These are phyloP conservation scores for Cotesia chilonis DNA, from an alignment of 1,140 invertebrate genomes.

Conservation along the genomic window DNA sequence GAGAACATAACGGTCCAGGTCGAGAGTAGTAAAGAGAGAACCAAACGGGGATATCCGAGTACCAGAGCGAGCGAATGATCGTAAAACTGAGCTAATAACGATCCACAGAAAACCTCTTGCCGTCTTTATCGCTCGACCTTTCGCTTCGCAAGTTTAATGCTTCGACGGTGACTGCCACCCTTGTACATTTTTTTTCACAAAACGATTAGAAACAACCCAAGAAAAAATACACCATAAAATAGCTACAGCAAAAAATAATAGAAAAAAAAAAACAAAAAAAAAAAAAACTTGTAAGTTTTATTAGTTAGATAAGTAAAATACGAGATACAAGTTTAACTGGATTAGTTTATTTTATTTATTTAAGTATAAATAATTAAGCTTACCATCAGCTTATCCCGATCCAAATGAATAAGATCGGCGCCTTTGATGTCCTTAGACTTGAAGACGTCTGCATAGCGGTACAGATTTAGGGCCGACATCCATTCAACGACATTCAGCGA, in stretches of 20 bases:
- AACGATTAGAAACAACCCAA: neutral
- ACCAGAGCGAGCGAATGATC: constrained; percentile 16
- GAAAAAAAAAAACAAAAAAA: neutral
- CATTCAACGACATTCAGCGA: constrained; percentile 77
- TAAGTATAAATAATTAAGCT: constrained; percentile 49
- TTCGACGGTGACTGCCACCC: constrained; percentile 11
- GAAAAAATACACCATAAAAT: neutral
- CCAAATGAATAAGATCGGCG: constrained; percentile 72
- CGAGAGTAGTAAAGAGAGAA: neutral
- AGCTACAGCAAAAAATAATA: neutral
- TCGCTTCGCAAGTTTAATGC: constrained; percentile 27
- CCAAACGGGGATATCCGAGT: neutral
- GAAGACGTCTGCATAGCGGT: constrained; percentile 77
- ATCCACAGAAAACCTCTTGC: constrained; percentile 29
- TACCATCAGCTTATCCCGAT: constrained; percentile 77
- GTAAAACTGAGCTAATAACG: constrained; percentile 39
- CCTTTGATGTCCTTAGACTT: constrained; percentile 78
- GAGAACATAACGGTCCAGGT: constrained; percentile 20
- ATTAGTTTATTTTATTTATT: neutral
- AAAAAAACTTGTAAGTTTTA: no score
- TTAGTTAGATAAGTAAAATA: no score
- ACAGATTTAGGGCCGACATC: constrained; percentile 79
- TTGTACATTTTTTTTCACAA: neutral
- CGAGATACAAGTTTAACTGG: no score
- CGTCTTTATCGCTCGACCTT: constrained; percentile 36